Base-by-base conservation (phyloP, 2,797 vertebrate genomes). In the Enteromius anoplus region DNA sequence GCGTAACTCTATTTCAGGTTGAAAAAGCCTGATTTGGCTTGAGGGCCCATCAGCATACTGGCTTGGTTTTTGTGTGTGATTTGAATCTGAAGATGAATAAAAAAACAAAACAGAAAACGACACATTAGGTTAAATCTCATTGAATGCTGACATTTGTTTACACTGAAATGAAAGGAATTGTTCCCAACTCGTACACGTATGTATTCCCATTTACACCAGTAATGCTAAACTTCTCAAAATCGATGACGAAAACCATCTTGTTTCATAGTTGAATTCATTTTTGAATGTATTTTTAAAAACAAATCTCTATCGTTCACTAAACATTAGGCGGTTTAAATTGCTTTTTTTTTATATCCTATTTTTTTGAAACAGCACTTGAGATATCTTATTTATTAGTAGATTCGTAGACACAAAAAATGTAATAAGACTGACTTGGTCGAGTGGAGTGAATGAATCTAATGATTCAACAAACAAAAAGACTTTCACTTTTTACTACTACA, bases 21-120 rank as follows among this genome's bases (percentile, higher is more conserved):
- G 85, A 97, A 97, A 87, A 98, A 97, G 19, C 95, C 90, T 3
- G 92, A 89, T 29, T 95, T 96, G 49, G 94, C 88, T 0, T 93
- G 95, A 11, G 97, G 95, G 40, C 92, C 96, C 93, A 96, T 93
- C 85, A 98, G 88, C 97, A 98, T 97, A 3, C 93, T 94, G 83
- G 96, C 95, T 88, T 98, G 97, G 88, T 98, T 98, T 95, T 96
- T 97, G 92, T 98, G 96, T 65, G 93, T 96, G 91, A 98, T 98
- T 87, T 93, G 92, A 91, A 98, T 97, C 97, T 98, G 93, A 70
- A 90, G 86, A 89, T 34, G 49, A 80, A 60, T 5, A 23, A 81
- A 85, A 11, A 0, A 42, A 53, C 26, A 70, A 49, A 0, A 8
- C 1, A 29, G 85, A 77, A 75, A 65, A 60, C 21, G 26, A 45